Base-by-base conservation (phyloP, 2,888 invertebrate genomes). In the Mythimna loreyi region DNA sequence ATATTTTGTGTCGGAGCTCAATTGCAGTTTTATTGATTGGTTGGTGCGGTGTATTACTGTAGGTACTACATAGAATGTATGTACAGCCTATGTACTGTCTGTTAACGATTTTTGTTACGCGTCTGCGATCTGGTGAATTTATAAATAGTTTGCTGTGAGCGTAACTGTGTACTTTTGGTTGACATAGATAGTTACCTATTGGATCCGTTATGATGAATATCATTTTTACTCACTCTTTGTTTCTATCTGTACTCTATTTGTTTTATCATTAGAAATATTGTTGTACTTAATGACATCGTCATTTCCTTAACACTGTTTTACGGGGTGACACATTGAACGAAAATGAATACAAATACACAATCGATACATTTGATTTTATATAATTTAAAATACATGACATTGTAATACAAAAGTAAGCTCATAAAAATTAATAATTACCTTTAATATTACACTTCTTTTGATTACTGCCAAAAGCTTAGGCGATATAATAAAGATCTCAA, bases 21-120 rank as follows among this genome's bases (percentile, higher is more conserved):
- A 81, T 80, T 82, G 78, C 83, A 82, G 79, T 83, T 83, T 83
- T 83, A 83, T 83, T 83, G 83, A 83, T 83, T 82, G 76, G 73
- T 50, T 73, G 69, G 57, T 72, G 73, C 68, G 75, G 63, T 66
- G 59, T 67, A 75, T 75, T 78, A 76, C 68, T 75, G 61, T 74
- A 52, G 58, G 60, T 47, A 68, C 52, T 75, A 75, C 40, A 74
- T 69, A 59, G 25, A 45, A 33, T 23, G 56, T 60, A 70, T 75
- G 21, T 75, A 70, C 52, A 60, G 45, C 11, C 52, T 66, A 75
- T 78, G 76, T 81, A 65, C 58, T 80, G 69, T 69, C 74, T 80
- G 82, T 68, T 81, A 80, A 83, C 72, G 81, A 72, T 78, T 83
- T 81, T 81, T 80, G 75, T 56, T 81, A 71, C 61, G 70, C 63